Base-by-base conservation (phyloP, 2,797 vertebrate genomes). In the Oophaga sylvatica region DNA sequence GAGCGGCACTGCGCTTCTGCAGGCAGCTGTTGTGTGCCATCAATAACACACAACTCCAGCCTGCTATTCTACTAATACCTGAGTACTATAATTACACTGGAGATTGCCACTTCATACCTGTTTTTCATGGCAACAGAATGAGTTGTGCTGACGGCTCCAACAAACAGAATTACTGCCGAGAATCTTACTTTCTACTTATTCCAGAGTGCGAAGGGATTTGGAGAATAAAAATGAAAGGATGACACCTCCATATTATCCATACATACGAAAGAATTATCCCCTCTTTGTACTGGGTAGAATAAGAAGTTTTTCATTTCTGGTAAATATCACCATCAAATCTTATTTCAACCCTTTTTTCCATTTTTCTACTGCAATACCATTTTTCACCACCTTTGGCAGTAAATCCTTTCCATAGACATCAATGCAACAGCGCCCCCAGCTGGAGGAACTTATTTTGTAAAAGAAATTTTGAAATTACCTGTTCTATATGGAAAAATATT, bases 71-170 rank as follows among this genome's bases (percentile, higher is more conserved):
- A 15, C 78, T 80, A 80, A 80, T 87, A 70, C 80, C 85, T 45
- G 62, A 35, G 70, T 73, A 63, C 70, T 63, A 45, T 87, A 87
- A 87, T 87, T 77, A 87, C 82, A 65, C 77, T 87, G 80, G 79
- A 83, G 80, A 63, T 22, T 48, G 80, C 80, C 86, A 87, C 80
- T 87, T 78, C 80, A 87, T 73, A 78, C 86, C 80, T 87, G 85
- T 45, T 65, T 87, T 53, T 65, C 45, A 53, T 60, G 22, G 86
- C 41, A 81, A 77, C 26, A 45, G 68, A 41, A 48, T 17, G 63
- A 41, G 63, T 26, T 29, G 68, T 75, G 45, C n/a, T 48, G 35
- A 81, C 26, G 22, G 60, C 56, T n/a, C 78, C n/a, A 2, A 87
- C 70, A 73, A 87, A 87, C 31, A 81, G 22, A 75, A 86, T 86